These are phyloP conservation scores for Pithys albifrons DNA, from an alignment of 2,113 vertebrate species.

Conservation along the genomic window DNA sequence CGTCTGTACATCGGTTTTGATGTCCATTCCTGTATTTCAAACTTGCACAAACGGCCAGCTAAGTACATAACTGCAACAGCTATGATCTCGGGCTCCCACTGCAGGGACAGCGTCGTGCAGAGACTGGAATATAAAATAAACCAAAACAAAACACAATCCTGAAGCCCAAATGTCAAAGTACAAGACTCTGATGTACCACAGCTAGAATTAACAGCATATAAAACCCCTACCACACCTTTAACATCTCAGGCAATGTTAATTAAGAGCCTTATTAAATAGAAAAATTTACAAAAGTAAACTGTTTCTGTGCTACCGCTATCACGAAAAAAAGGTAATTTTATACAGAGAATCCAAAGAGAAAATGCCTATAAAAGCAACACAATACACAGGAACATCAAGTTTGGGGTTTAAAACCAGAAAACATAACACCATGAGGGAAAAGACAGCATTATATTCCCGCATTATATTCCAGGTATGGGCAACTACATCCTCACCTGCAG, in stretches of 20 bases:
- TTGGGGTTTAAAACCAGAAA: neutral
- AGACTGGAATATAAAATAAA: slow-evolving; percentile 75
- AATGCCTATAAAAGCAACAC: neutral
- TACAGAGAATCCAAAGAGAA: neutral
- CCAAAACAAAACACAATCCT: neutral
- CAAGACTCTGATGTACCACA: neutral
- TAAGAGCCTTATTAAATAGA: neutral
- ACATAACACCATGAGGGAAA: neutral
- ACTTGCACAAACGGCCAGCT: slow-evolving; percentile 95
- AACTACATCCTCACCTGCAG: neutral
- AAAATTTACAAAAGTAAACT: neutral
- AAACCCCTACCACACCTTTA: neutral
- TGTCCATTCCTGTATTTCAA: slow-evolving; percentile 98
- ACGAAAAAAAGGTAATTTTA: neutral
- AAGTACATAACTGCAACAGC: slow-evolving; percentile 98
- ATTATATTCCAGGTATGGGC: neutral
- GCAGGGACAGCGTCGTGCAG: slow-evolving; percentile 95
- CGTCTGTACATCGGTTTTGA: slow-evolving; percentile 92
- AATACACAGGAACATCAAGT: neutral
- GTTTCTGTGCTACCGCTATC: neutral
- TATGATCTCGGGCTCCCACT: slow-evolving; percentile 99
- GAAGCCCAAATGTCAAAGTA: neutral
- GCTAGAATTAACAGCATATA: neutral
- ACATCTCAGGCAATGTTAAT: neutral
- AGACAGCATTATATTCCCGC: neutral